Evolutionary conservation across 2,113 vertebrate genomes (phyloP).

Genomic region (Gymnobelideus leadbeateri): DNA sequence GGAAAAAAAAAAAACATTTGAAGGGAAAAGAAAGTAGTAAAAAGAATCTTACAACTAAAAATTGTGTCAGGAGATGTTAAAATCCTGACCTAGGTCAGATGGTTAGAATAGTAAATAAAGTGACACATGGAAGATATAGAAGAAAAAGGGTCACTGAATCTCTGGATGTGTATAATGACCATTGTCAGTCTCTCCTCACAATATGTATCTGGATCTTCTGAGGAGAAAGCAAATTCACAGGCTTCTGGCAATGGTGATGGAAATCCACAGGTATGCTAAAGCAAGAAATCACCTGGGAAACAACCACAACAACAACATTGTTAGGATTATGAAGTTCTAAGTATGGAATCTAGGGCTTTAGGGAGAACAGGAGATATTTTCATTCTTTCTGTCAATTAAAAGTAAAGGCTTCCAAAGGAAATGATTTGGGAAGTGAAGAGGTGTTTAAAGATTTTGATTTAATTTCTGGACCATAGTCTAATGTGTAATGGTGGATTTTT

Average conservation of each 20-base stretch:
- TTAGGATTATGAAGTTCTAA: neutral
- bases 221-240: neutral
- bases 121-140: neutral
- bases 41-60: neutral
- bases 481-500: no score
- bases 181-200: neutral
- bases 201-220: neutral
- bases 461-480: no score
- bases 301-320: neutral
- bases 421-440: no score
- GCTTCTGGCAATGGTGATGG: neutral
- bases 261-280: neutral
- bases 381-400: neutral
- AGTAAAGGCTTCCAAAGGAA: neutral
- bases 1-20: neutral
- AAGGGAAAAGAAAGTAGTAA: neutral
- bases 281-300: neutral
- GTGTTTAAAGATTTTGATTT: no score
- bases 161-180: neutral
- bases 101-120: no score
- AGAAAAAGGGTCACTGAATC: neutral
- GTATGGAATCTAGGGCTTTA: neutral
- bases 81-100: no score
- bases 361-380: neutral
- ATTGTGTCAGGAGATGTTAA: neutral